Base-by-base conservation (phyloP, 2,888 invertebrate species). In the Formica aserva region DNA sequence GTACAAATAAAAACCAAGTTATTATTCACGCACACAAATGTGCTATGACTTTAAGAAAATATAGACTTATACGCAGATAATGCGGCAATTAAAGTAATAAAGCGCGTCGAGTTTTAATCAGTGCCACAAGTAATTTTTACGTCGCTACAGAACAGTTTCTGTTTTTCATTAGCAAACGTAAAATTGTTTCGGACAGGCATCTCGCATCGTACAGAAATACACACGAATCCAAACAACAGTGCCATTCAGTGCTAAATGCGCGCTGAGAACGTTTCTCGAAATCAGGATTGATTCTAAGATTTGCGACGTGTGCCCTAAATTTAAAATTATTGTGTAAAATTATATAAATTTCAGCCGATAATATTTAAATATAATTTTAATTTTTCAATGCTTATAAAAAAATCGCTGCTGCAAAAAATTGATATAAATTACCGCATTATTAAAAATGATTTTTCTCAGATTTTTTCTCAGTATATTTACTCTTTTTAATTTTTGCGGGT, bases 201-300 rank as follows among this genome's bases (percentile, higher is more conserved):
- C 18, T 26, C 35, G 26, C 29, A 76, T 66, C 26, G 41, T 29
- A 71, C 78, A 78, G 45, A 78, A 78, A 71, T 78, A 71, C 78
- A 22, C 72, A 22, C 22, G 57, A 45, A 77, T 69, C 26, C 38
- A 69, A 78, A 78, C 78, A 78, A 78, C 72, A 45, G 72, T 71
- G 60, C 41, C 45, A 78, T 78, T 78, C 78, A 78, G 71, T 71
- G 72, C 57, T 78, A 78, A 78, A 78, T 78, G 22, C 45, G 72
- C 72, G 38, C 77, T n/a, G n/a, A 55, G 26, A n/a, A 60, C 71
- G 38, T 71, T 60, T 71, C 45, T 78, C 71, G 26, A 57, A 41
- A 71, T 78, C 78, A 45, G 72, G 41, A 60, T 15, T 72, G 78
- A 78, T 57, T 60, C 45, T 26, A 45, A 41, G 35, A 15, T 60